Base-by-base conservation (phyloP, 1,140 invertebrate species). In the Drosophila mauritiana region DNA sequence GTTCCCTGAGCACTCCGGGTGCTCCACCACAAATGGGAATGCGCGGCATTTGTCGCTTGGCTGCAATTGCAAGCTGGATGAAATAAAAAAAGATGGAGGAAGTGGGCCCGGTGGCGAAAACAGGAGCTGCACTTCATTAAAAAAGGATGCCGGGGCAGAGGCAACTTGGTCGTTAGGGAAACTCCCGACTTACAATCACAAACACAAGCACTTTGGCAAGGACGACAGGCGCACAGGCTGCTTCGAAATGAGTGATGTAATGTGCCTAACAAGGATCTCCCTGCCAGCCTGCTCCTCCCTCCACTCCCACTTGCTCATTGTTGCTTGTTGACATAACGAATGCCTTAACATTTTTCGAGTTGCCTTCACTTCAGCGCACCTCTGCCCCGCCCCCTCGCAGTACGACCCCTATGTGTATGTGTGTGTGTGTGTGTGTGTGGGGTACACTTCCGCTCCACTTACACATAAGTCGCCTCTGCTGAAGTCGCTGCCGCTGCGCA, bases 251-350 rank as follows among this genome's bases (percentile, higher is more conserved):
- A 79, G 69, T 86, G 82, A 85, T 85, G 82, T 86, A 85, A 85
- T 86, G 82, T 84, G 82, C 82, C 67, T 73, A 85, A 81, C 81
- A 63, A 79, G 62, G 70, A 67, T 67, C 34, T 54, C 36, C 39
- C 39, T 17, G 8, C 31, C 31, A 31, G 8, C 31, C 20, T 15
- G 31, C 37, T 27, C 27, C 27, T 13, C 11, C 37, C 13, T 8
- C 55, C 10, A 53, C 27, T 40, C 22, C 36, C n/a, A 36, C 54
- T 53, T 42, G 63, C 61, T 68, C 64, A 86, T 86, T 86, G 84
- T 84, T 89, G 83, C 83, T 73, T 88, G 84, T 88, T 89, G 84
- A 89, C 76, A 88, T 88, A 88, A 88, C 83, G 84, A 89, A 88
- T 88, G 79, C 75, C 83, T 79, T 80, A 88, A 86, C 82, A 86